Conservation (phyloP, 2,797 vertebrate genomes). For the Morelia viridis region DNA sequence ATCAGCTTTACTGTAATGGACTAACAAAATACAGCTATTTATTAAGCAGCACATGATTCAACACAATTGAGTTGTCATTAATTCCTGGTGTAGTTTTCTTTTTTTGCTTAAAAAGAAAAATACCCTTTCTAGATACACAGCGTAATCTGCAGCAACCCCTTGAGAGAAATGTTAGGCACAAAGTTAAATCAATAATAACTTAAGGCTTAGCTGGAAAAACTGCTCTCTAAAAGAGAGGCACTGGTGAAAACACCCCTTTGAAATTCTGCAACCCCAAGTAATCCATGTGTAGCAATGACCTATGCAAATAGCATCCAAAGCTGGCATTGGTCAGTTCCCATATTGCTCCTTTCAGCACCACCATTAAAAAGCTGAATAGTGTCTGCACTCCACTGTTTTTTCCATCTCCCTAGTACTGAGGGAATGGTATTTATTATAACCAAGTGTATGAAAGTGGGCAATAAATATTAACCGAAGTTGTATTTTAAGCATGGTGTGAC, state of each 20-base stretch:
- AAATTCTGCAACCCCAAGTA: neutral
- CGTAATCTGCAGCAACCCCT: constrained; percentile 22
- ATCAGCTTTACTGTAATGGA: neutral
- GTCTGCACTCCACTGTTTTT: neutral
- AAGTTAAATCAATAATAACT: constrained; percentile 22
- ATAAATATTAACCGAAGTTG: neutral
- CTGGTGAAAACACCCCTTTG: constrained; percentile 21
- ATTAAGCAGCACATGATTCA: constrained; percentile 60
- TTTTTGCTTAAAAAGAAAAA: neutral
- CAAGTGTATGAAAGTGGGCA: neutral
- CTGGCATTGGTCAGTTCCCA: neutral
- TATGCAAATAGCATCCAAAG: neutral
- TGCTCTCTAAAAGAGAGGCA: constrained; percentile 45
- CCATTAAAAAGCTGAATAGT: neutral
- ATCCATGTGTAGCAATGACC: neutral
- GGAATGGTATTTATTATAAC: neutral
- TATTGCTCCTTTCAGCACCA: neutral
- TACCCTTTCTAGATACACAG: constrained; percentile 26
- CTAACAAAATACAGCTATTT: constrained; percentile 68
- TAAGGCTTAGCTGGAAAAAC: constrained; percentile 55
- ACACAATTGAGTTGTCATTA: constrained; percentile 19
- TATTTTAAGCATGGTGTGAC: neutral
- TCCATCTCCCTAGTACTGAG: neutral
- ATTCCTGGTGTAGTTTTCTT: neutral
- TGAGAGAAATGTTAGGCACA: neutral